Evolutionary conservation across 2,888 invertebrate genomes (phyloP), one percentile per base, ranked within the genome.

Genomic region (Cephus runcator): DNA sequence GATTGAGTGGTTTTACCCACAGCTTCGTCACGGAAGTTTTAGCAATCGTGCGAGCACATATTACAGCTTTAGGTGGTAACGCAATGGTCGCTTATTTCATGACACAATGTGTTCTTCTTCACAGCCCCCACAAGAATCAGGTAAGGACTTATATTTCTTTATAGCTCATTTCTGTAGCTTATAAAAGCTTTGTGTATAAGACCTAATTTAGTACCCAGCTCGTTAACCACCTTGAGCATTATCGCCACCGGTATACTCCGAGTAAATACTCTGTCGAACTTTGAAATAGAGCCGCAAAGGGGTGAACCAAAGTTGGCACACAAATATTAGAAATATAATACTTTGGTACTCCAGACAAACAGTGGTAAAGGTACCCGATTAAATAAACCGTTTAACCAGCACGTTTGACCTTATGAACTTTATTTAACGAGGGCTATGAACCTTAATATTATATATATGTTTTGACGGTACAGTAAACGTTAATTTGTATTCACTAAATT

Each of bases 101-200:
- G 94, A 97, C 96, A 12, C 97, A 99, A 92, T 96, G 98, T 85
- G 95, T 98, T 88, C 93, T 99, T 69, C 95, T 97, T 80, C 97
- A 98, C 91, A 98, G 97, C 92, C 96, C 97, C 83, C 98, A 98
- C 90, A 98, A 98, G 92, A 99, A 98, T 92, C 99, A 99, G 95
- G 98, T 98, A 92, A 91, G 90, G 9, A 56, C 9, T 9, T 23
- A 56, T 56, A 56, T 15, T 15, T 40, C 15, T 69, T 75, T n/a
- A 73, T 69, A 69, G 73, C 76, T 35, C 76, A 76, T 79, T 76
- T 74, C 33, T 69, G 73, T 75, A 34, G 23, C 30, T 79, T 75
- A 35, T 34, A 6, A 40, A 40, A 40, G 6, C 40, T 6, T 40
- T 40, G 40, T 40, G 15, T 1, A 40, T 56, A 56, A 56, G 9